Conservation (phyloP, 1,140 invertebrate species). For the Nasonia giraulti region DNA sequence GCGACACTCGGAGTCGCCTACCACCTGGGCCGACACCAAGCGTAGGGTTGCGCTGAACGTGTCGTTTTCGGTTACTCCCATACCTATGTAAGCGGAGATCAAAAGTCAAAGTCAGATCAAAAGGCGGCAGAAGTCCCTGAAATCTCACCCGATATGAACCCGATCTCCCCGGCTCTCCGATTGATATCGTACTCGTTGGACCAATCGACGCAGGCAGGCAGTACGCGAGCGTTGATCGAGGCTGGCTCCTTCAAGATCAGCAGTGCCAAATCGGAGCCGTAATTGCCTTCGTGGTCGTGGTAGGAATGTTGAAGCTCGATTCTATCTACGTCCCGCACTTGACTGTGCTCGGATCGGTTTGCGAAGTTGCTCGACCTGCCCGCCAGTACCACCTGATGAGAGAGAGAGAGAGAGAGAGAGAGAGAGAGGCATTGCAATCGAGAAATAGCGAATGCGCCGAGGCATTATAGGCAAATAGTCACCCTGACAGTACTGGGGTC, state of each 20-base stretch:
- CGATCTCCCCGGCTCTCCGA: slow-evolving; percentile 58
- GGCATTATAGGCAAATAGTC: neutral
- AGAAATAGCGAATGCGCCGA: neutral
- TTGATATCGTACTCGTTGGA: slow-evolving; percentile 54
- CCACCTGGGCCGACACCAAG: slow-evolving; percentile 61
- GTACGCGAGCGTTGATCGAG: slow-evolving; percentile 58
- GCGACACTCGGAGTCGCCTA: slow-evolving; percentile 65
- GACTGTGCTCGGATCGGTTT: slow-evolving; percentile 58
- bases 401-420: neutral
- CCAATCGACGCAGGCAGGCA: slow-evolving; percentile 70
- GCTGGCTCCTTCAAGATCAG: slow-evolving; percentile 64
- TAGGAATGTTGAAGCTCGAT: slow-evolving; percentile 67
- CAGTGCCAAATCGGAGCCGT: slow-evolving; percentile 72
- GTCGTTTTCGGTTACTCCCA: slow-evolving; percentile 72
- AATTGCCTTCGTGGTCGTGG: slow-evolving; percentile 71
- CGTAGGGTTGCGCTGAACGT: slow-evolving; percentile 63
- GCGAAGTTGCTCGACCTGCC: slow-evolving; percentile 66
- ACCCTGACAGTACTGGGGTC: slow-evolving; percentile 57
- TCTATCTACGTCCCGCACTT: slow-evolving; percentile 61
- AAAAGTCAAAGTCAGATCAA: too few relatives aligned
- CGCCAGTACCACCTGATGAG: slow-evolving; percentile 60
- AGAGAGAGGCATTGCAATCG: neutral
- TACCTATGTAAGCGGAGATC: slow-evolving; percentile 55
- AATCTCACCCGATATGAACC: slow-evolving; percentile 63
- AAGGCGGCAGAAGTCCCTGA: neutral